phyloP scores from a whole-genome alignment of 2,797 vertebrate species.

The Eulemur albifrons region DNA sequence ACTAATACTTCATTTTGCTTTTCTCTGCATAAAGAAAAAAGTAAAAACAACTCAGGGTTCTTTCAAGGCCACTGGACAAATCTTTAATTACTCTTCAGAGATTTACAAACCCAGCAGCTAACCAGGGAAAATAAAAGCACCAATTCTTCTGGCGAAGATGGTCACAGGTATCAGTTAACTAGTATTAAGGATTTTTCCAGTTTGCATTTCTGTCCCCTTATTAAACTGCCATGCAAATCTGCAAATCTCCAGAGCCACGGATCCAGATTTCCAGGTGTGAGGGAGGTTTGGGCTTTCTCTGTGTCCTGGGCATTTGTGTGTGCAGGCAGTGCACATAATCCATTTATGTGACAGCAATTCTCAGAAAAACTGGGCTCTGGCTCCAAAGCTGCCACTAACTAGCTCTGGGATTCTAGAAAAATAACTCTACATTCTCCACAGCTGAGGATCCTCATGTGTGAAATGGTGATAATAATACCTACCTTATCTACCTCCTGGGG shows the following conservation, averaged over 20 bases:
- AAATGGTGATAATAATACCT: slow-evolving; percentile 16
- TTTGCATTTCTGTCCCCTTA: background rate
- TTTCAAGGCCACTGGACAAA: background rate
- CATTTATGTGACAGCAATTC: slow-evolving; percentile 32
- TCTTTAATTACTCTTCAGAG: background rate
- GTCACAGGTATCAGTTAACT: background rate
- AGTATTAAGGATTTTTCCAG: background rate
- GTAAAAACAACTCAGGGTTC: background rate
- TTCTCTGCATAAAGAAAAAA: background rate
- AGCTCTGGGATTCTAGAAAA: slow-evolving; percentile 39
- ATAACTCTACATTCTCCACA: background rate
- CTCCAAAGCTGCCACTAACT: slow-evolving; percentile 5
- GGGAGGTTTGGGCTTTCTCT: background rate
- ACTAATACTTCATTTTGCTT: background rate
- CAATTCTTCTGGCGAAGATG: background rate
- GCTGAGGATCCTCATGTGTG: background rate
- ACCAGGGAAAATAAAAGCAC: background rate
- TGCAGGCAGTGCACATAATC: background rate
- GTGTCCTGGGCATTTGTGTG: background rate
- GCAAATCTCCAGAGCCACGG: background rate
- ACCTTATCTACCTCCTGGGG: slow-evolving; percentile 9
- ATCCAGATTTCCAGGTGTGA: background rate
- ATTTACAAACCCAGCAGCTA: background rate
- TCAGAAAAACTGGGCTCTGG: background rate
- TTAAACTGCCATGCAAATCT: background rate